Percentiles rank a stretch among this genome's conserved stretches.
phyloP scores from a whole-genome alignment of 2,888 invertebrate genomes.

The Heliconius ismenius region DNA sequence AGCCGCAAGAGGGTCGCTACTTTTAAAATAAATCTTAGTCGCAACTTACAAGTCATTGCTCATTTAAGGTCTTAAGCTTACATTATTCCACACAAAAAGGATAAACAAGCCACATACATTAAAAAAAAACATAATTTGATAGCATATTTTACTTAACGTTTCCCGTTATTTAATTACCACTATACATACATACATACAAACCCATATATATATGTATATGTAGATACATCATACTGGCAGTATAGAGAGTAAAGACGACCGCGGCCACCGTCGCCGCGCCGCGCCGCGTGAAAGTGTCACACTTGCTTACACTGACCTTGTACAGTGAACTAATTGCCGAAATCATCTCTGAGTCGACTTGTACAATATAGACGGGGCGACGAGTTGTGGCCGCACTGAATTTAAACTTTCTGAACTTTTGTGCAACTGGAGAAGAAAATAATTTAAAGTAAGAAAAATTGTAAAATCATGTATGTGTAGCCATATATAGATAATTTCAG shows the following conservation, averaged over 20 bases:
- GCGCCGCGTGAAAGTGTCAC: conserved; percentile 35
- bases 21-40: not conserved
- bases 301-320: conserved; percentile 37
- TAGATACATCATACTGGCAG: not conserved
- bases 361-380: not conserved
- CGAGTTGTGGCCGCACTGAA: not conserved
- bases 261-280: conserved; percentile 18
- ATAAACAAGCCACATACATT: not conserved
- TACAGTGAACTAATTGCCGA: conserved; percentile 34
- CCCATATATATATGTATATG: not conserved
- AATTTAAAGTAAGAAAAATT: not conserved
- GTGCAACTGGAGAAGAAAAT: not conserved
- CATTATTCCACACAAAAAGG: not conserved
- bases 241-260: not conserved
- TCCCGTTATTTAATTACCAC: not conserved
- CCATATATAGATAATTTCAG: not conserved
- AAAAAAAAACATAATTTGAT: not conserved
- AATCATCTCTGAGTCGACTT: conserved; percentile 6
- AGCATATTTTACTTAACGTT: not conserved
- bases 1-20: no score
- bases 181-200: not conserved
- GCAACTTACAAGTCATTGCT: not conserved
- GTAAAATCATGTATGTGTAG: not conserved
- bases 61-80: not conserved
- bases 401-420: not conserved